These are phyloP conservation scores for Drosophila pseudoananassae DNA, from an alignment of 1,140 invertebrate species.

Conservation along the genomic window DNA sequence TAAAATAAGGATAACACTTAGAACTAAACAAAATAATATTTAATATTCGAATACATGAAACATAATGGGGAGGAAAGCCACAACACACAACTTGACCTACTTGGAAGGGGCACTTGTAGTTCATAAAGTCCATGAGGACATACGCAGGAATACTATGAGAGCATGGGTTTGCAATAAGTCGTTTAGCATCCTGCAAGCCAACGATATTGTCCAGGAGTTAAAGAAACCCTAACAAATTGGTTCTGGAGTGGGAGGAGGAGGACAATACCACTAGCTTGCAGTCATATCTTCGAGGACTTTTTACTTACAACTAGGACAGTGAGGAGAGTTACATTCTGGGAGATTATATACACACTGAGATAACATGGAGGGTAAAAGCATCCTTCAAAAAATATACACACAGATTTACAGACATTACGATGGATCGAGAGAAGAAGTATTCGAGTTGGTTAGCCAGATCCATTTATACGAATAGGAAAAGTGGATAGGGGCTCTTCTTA, in stretches of 20 bases:
- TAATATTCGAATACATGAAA: conserved; percentile 24
- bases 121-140: conserved; percentile 7
- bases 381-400: conserved; percentile 76
- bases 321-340: conserved; percentile 18
- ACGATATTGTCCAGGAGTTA: conserved; percentile 9
- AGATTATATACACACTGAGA: conserved; percentile 72
- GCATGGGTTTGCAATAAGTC: neutral
- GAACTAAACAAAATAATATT: conserved; percentile 23
- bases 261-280: conserved; percentile 9
- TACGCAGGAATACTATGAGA: conserved; percentile 16
- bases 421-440: conserved; percentile 6
- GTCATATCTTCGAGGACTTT: neutral
- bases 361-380: conserved; percentile 55
- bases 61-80: neutral
- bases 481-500: conserved; percentile 9
- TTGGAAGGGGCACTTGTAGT: conserved; percentile 50
- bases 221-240: conserved; percentile 35
- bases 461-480: conserved; percentile 30
- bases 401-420: conserved; percentile 49
- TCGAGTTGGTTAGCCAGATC: neutral
- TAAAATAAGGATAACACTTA: conserved; percentile 59
- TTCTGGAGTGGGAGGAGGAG: conserved; percentile 11
- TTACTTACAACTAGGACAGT: conserved; percentile 28
- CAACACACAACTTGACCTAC: conserved; percentile 20
- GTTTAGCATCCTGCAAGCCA: conserved; percentile 1